Evolutionary conservation across 2,888 invertebrate genomes (phyloP).

Genomic region (Hyles lineata): DNA sequence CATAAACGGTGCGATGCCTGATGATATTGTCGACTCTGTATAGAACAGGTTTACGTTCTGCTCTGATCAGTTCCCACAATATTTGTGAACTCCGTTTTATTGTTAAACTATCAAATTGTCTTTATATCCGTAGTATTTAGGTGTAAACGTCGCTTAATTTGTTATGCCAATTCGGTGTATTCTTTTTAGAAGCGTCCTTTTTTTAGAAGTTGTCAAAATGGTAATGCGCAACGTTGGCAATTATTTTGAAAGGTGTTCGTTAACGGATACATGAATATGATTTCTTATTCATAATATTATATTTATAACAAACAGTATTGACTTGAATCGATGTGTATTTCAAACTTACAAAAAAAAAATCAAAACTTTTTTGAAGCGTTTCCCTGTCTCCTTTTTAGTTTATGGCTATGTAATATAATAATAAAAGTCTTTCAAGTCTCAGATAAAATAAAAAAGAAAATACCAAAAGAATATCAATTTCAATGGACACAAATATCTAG

Average conservation of each 20-base stretch:
- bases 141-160: constrained; percentile 46
- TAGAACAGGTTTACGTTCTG: constrained; percentile 45
- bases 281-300: too few species aligned
- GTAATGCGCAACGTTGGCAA: not conserved
- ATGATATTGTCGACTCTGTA: constrained; percentile 43
- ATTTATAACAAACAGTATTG: too few species aligned
- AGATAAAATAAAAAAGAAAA: not conserved
- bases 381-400: not conserved
- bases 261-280: too few species aligned
- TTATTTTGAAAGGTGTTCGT: not conserved
- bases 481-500: not conserved
- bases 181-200: not conserved
- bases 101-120: constrained; percentile 49
- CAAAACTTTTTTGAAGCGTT: too few species aligned
- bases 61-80: constrained; percentile 51
- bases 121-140: constrained; percentile 41
- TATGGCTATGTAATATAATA: not conserved
- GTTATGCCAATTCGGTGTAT: constrained; percentile 32
- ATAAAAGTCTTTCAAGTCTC: too few species aligned
- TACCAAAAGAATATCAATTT: not conserved
- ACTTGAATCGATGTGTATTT: too few species aligned
- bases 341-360: too few species aligned
- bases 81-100: constrained; percentile 48
- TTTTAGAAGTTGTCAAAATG: not conserved
- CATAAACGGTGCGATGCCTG: constrained; percentile 47